phyloP scores from a whole-genome alignment of 1,140 invertebrate species.

The Psilanteris sp. region DNA sequence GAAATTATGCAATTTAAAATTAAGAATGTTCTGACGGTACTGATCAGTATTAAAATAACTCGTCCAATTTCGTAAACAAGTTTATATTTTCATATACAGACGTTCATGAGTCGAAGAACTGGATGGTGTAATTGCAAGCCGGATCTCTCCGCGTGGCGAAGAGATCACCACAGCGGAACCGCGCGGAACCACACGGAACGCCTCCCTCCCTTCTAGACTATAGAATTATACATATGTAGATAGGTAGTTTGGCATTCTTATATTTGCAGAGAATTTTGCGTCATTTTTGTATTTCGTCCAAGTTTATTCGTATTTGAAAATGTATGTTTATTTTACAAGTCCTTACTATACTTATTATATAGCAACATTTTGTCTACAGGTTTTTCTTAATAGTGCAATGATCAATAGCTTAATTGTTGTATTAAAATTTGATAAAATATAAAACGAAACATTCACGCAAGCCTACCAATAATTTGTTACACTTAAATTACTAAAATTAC shows the following conservation, averaged over 20 bases:
- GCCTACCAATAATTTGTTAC: too few relatives aligned
- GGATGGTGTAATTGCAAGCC: slow-evolving; percentile 62
- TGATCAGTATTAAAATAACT: slow-evolving; percentile 22
- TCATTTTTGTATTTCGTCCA: slow-evolving; percentile 1
- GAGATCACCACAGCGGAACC: slow-evolving; percentile 61
- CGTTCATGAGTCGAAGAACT: slow-evolving; percentile 51
- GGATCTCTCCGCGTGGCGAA: slow-evolving; percentile 56
- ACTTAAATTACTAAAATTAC: too few relatives aligned
- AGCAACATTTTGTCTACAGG: too few relatives aligned
- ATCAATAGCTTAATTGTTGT: too few relatives aligned
- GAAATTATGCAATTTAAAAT: neutral
- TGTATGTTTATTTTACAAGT: too few relatives aligned
- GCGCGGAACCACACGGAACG: slow-evolving; percentile 66
- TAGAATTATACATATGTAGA: slow-evolving; percentile 52
- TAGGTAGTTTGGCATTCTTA: slow-evolving; percentile 22
- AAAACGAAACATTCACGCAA: too few relatives aligned
- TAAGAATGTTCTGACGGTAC: neutral
- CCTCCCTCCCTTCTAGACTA: slow-evolving; percentile 6
- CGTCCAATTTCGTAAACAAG: slow-evolving; percentile 35
- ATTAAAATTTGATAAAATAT: too few relatives aligned
- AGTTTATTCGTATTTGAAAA: too few relatives aligned
- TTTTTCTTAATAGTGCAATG: too few relatives aligned
- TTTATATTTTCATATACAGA: slow-evolving; percentile 43
- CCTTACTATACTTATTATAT: too few relatives aligned
- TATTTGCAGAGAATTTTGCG: slow-evolving; percentile 19